Conservation (phyloP, 2,797 vertebrate genomes). For the Pangasius djambal region DNA sequence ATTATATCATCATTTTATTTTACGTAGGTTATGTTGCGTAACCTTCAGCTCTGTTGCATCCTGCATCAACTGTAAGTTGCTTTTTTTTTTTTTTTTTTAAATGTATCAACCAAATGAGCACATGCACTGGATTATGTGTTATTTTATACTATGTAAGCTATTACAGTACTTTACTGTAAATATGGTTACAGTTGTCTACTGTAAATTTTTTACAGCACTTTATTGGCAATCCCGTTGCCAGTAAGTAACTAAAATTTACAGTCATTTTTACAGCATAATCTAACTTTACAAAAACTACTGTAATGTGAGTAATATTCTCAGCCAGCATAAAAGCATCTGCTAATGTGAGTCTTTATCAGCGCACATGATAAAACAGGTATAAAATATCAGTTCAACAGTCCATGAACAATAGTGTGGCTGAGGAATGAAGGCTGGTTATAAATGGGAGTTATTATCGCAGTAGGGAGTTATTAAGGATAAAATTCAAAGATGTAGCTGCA, state of each 20-base stretch:
- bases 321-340: not conserved
- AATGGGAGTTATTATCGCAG: conserved; percentile 44
- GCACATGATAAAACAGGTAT: conserved; percentile 31
- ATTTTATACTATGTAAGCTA: not conserved
- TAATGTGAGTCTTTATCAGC: conserved; percentile 18
- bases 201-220: not conserved
- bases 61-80: too few relatives aligned
- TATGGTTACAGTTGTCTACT: too few relatives aligned
- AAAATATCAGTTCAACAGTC: conserved; percentile 31
- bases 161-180: not conserved
- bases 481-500: conserved; percentile 35
- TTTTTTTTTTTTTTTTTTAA: too few relatives aligned
- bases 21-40: not conserved
- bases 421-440: conserved; percentile 42
- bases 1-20: not conserved
- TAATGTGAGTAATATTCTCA: not conserved
- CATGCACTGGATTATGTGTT: not conserved
- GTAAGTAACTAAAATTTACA: not conserved
- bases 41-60: too few relatives aligned
- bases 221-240: not conserved
- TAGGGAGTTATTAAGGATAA: conserved; percentile 43
- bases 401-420: conserved; percentile 26
- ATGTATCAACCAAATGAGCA: too few relatives aligned
- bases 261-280: not conserved
- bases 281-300: not conserved